Conservation (phyloP, 1,140 invertebrate species). For the Armadillidium nasatum region DNA sequence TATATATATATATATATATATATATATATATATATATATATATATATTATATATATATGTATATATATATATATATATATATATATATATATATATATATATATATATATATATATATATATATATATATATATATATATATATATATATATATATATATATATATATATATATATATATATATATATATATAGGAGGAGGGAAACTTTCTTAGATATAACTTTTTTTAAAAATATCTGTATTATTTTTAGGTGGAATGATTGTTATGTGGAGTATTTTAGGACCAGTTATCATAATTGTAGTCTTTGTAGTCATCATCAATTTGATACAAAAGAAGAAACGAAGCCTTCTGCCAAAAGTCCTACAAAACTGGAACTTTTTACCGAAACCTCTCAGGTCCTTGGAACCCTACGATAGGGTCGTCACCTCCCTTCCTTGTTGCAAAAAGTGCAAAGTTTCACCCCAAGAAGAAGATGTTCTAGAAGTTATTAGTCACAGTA, state of each 20-base stretch:
- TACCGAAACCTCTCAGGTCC: slow-evolving; percentile 54
- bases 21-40: background rate
- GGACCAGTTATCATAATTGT: slow-evolving; percentile 44
- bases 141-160: background rate
- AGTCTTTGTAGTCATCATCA: slow-evolving; percentile 47
- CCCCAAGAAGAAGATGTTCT: background rate
- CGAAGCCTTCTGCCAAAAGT: slow-evolving; percentile 51
- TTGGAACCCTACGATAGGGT: slow-evolving; percentile 50
- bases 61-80: background rate
- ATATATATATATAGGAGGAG: background rate
- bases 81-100: background rate
- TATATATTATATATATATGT: background rate
- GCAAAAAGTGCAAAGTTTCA: slow-evolving; percentile 14
- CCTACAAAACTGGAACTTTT: slow-evolving; percentile 55
- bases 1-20: background rate
- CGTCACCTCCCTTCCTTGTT: slow-evolving; percentile 39
- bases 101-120: background rate
- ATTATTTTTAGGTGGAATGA: slow-evolving; percentile 39
- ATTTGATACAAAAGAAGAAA: slow-evolving; percentile 50
- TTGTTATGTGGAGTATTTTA: slow-evolving; percentile 37
- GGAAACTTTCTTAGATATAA: background rate
- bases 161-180: background rate
- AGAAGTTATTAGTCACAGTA: background rate
- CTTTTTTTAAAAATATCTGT: background rate
- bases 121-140: background rate